Conservation (phyloP, 1,140 invertebrate genomes). For the Protaetia brevitarsis region DNA sequence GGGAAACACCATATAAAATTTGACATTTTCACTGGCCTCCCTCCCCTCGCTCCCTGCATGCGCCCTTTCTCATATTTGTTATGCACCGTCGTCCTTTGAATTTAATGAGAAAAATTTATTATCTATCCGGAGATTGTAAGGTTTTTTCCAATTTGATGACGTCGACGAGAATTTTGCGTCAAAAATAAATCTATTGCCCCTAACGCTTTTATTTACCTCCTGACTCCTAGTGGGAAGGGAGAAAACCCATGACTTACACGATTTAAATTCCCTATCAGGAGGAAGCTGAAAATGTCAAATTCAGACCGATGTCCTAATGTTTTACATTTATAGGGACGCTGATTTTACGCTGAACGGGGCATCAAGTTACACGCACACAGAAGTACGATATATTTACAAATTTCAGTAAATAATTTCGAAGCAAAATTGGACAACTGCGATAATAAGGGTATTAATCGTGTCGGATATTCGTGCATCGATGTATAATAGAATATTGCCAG, state of each 20-base stretch:
- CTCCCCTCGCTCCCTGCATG: background rate
- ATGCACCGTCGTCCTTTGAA: constrained; percentile 1
- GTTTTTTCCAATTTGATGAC: constrained; percentile 8
- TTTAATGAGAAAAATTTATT: constrained; percentile 22
- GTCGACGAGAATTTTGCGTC: constrained; percentile 8
- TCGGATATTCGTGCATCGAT: too few relatives aligned
- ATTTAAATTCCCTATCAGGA: too few relatives aligned
- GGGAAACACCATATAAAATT: background rate
- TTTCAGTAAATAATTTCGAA: too few relatives aligned
- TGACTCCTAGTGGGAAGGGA: background rate
- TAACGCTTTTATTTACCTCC: constrained; percentile 12
- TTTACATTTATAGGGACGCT: too few relatives aligned
- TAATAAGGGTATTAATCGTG: too few relatives aligned
- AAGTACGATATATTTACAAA: too few relatives aligned
- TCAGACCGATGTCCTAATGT: too few relatives aligned
- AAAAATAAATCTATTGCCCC: constrained; percentile 2
- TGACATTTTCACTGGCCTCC: background rate
- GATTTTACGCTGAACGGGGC: too few relatives aligned
- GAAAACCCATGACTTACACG: background rate
- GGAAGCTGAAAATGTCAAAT: too few relatives aligned
- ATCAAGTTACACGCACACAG: too few relatives aligned
- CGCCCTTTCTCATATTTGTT: background rate
- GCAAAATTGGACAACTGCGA: too few relatives aligned
- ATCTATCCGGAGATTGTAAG: constrained; percentile 15
- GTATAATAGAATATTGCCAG: too few relatives aligned